Conservation (phyloP, 2,113 vertebrate species). For the Collichthys lucidus region DNA sequence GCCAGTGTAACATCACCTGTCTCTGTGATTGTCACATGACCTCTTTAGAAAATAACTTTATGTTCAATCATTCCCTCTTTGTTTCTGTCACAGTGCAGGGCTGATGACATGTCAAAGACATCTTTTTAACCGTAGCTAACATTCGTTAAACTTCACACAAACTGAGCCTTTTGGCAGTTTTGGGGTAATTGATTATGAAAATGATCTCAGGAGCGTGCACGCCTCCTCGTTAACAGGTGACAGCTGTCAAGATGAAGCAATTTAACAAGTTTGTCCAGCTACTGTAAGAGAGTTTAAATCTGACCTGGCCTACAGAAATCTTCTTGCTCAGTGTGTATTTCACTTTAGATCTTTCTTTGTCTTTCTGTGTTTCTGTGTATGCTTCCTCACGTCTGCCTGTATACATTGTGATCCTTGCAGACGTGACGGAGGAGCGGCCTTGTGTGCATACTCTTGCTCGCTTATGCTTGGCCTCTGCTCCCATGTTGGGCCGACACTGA, state of each 20-base stretch:
- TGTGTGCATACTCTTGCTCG: constrained; percentile 9
- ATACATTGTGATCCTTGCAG: neutral
- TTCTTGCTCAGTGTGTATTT: neutral
- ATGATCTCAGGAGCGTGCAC: neutral
- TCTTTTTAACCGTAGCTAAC: neutral
- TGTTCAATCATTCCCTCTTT: neutral
- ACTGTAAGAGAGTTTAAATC: neutral
- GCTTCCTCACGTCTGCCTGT: neutral
- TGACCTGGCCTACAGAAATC: neutral
- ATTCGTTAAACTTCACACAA: neutral
- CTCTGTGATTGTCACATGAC: neutral
- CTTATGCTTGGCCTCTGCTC: constrained; percentile 1
- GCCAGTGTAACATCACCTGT: neutral
- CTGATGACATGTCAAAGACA: neutral
- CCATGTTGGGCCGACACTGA: constrained; percentile 28
- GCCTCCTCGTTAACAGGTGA: neutral
- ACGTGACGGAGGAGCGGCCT: neutral
- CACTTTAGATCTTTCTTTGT: neutral
- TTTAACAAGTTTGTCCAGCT: neutral
- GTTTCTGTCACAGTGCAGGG: neutral
- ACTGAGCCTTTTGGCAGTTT: neutral
- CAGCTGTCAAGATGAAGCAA: neutral
- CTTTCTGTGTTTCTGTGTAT: neutral
- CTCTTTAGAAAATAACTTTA: neutral
- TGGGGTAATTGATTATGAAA: neutral